Base-by-base conservation (phyloP, 2,113 vertebrate genomes). In the Nothocercus julius region DNA sequence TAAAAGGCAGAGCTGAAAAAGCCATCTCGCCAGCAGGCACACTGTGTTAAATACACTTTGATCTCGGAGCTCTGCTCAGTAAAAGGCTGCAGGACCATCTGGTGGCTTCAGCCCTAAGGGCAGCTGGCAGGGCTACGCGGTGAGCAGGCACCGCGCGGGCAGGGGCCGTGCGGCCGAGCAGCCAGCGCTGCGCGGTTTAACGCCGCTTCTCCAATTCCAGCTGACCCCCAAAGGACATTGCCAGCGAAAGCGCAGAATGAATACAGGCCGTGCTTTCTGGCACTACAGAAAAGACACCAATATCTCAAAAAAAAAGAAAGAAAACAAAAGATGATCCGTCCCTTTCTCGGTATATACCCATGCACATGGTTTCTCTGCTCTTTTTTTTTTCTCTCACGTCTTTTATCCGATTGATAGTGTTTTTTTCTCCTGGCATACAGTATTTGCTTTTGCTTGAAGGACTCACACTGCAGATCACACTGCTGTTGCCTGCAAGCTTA, bases 31-130 rank as follows among this genome's bases (percentile, higher is more conserved):
- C 93, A 95, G 93, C 14, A 0, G 96, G 76, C 73, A 82, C 82
- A 90, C 19, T 92, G 92, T 22, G 20, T 95, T 96, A 96, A 97
- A 96, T 93, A 95, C 94, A 83, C 94, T 76, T 92, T 89, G 61
- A 61, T 96, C 86, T 84, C 94, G 94, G 95, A 96, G 89, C 83
- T 51, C 90, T 92, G 88, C 81, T 93, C 88, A 73, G 83, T 49
- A 49, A 93, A 97, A 95, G 66, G 92, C 85, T 93, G 82, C 74
- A 95, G 88, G 90, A 97, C 81, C 95, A 96, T 58, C 54, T 58
- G 96, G 96, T 96, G 96, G 96, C 54, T 87, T 91, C 58, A 38
- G 74, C 78, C 88, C 94, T 92, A 86, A 87, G 93, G 90, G 90
- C 83, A 96, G 76, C 81, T 95, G 95, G 94, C 95, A 96, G 69